A percentile compares a stretch with the other conserved stretches of the same genome.
These are phyloP conservation scores for Pentalonia nigronervosa DNA, from an alignment of 1,140 invertebrate species.

Conservation along the genomic window DNA sequence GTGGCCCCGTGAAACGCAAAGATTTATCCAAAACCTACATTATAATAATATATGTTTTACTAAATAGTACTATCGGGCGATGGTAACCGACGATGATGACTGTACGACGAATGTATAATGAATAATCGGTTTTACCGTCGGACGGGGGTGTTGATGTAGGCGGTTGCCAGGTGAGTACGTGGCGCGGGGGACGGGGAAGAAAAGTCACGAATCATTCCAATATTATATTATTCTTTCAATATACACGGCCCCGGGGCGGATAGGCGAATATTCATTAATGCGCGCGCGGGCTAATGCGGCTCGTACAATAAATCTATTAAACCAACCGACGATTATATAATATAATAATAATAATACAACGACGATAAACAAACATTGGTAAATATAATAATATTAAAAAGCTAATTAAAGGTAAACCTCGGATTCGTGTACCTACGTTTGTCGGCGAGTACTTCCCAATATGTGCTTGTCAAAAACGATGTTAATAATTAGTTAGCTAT, in stretches of 20 bases:
- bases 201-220: constrained; percentile 54
- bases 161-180: background rate
- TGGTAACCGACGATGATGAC: background rate
- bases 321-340: constrained; percentile 3
- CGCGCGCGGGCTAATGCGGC: background rate
- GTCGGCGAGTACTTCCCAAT: background rate
- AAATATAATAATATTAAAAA: constrained; percentile 29
- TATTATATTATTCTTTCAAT: constrained; percentile 20
- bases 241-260: background rate
- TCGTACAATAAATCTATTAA: constrained; percentile 51
- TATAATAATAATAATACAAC: constrained; percentile 22
- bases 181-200: background rate
- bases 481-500: background rate
- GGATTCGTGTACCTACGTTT: background rate
- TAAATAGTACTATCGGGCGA: background rate
- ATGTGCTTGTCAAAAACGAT: background rate
- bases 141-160: constrained; percentile 40
- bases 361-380: constrained; percentile 50
- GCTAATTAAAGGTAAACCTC: constrained; percentile 46
- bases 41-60: background rate
- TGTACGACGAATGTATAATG: constrained; percentile 14
- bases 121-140: constrained; percentile 27
- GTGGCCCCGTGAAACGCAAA: background rate
- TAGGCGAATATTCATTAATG: constrained; percentile 53
- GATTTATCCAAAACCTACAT: background rate